These are phyloP conservation scores for Ephialtes manifestator DNA, from an alignment of 2,888 invertebrate genomes.

Conservation along the genomic window DNA sequence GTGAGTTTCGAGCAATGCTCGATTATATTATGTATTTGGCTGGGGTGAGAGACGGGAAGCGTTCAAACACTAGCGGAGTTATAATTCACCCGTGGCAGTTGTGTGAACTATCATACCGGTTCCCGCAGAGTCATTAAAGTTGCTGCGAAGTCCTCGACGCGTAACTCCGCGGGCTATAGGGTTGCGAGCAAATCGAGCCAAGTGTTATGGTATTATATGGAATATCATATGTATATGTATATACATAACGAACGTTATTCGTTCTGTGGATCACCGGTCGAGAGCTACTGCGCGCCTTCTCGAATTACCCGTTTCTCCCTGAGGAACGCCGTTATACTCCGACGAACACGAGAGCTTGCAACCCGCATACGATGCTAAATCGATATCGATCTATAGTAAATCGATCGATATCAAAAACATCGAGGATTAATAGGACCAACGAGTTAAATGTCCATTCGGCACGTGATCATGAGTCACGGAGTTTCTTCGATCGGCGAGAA, in stretches of 20 bases:
- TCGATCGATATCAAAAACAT: slow-evolving; percentile 64
- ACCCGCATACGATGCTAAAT: slow-evolving; percentile 45
- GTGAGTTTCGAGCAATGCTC: slow-evolving; percentile 19
- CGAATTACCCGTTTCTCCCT: slow-evolving; percentile 57
- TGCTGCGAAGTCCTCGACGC: slow-evolving; percentile 40
- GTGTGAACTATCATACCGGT: slow-evolving; percentile 54
- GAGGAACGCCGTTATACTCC: slow-evolving; percentile 31
- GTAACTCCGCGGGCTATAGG: slow-evolving; percentile 35
- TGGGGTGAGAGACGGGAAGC: slow-evolving; percentile 2
- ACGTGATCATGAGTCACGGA: slow-evolving; percentile 63
- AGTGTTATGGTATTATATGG: slow-evolving; percentile 35
- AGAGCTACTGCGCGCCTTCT: slow-evolving; percentile 54
- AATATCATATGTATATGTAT: background rate
- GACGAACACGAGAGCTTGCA: slow-evolving; percentile 9
- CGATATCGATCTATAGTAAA: slow-evolving; percentile 61
- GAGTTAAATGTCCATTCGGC: slow-evolving; percentile 65
- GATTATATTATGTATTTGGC: slow-evolving; percentile 40
- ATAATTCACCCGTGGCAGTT: slow-evolving; percentile 44
- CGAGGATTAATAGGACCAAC: slow-evolving; percentile 66
- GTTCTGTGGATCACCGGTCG: slow-evolving; percentile 51
- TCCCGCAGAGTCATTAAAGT: slow-evolving; percentile 48
- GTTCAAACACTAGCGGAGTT: slow-evolving; percentile 25
- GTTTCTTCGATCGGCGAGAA: slow-evolving; percentile 53
- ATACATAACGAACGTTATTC: slow-evolving; percentile 46
- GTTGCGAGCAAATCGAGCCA: slow-evolving; percentile 16